Evolutionary conservation across 2,797 vertebrate genomes (phyloP).

Genomic region (Xerus rutilus): DNA sequence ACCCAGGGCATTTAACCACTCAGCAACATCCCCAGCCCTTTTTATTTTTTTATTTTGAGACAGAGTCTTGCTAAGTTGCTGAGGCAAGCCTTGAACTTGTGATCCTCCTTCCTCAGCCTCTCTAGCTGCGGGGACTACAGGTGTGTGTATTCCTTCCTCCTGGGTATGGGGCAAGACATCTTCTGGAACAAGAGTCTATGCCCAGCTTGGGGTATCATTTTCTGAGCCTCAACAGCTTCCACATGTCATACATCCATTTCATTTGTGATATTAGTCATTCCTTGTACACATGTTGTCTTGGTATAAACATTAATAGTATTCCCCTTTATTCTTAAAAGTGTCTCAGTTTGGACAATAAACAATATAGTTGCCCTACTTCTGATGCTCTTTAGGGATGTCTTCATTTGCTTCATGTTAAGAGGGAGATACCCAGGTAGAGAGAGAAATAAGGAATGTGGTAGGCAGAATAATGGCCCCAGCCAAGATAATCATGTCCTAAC

Average conservation of each 20-base stretch:
- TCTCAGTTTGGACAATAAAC: not conserved
- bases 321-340: not conserved
- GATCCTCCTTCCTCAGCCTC: not conserved
- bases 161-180: no score
- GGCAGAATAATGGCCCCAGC: not conserved
- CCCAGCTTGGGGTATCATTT: not conserved
- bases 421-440: not conserved
- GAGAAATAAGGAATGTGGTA: not conserved
- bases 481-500: not conserved
- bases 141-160: not conserved
- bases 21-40: not conserved
- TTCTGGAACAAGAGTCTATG: no score
- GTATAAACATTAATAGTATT: not conserved
- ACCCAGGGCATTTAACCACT: no score
- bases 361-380: not conserved
- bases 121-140: not conserved
- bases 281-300: not conserved
- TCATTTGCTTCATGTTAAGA: constrained; percentile 2
- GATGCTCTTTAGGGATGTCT: not conserved
- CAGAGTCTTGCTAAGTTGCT: not conserved
- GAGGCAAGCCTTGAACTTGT: not conserved
- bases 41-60: not conserved
- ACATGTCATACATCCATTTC: not conserved
- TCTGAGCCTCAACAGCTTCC: not conserved
- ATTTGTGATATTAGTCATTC: not conserved